Base-by-base conservation (phyloP, 2,888 invertebrate genomes). In the Gnatocerus cornutus region DNA sequence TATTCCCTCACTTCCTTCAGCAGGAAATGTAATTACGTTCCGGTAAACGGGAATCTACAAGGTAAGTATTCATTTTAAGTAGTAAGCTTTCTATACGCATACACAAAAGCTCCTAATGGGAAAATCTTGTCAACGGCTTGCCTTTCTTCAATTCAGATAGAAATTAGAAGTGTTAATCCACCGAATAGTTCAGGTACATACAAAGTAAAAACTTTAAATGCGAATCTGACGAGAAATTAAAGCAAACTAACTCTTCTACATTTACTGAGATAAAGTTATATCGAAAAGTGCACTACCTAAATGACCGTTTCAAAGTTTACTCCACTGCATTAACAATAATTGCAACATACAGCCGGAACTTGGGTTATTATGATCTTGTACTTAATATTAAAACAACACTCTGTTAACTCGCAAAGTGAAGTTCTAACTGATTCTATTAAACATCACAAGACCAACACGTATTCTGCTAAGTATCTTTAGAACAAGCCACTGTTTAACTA, bases 1-100 rank as follows among this genome's bases (percentile, higher is more conserved):
- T 55, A 53, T 64, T 55, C 27, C 48, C 37, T 39, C 13, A 52
- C 37, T 59, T 43, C 59, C 45, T 52, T 6, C 52, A 59, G 21
- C 37, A 33, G 64, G 64, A 53, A 64, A 64, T 64, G 53, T 64
- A 64, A 64, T 64, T 64, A 64, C 64, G 41, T 45, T 53, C 53
- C 30, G 45, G 43, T 64, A 53, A 64, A 64, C 45, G 53, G 12
- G 64, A 53, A 55, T 64, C 64, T 55, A 53, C 64, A 64, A 64
- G 64, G 53, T 53, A 64, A 64, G 64, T 53, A 52, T 64, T 41
- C 64, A 45, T 53, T 62, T 64, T 55, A 64, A 55, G 45, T 13
- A 14, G 45, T 37, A 21, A 64, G 53, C 64, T 53, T 64, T 64
- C 64, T 64, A 55, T 53, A 45, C 39, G 14, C 45, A 64, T 64